Evolutionary conservation across 1,140 invertebrate species (phyloP).

Genomic region (Diplogasteroides magnus): DNA sequence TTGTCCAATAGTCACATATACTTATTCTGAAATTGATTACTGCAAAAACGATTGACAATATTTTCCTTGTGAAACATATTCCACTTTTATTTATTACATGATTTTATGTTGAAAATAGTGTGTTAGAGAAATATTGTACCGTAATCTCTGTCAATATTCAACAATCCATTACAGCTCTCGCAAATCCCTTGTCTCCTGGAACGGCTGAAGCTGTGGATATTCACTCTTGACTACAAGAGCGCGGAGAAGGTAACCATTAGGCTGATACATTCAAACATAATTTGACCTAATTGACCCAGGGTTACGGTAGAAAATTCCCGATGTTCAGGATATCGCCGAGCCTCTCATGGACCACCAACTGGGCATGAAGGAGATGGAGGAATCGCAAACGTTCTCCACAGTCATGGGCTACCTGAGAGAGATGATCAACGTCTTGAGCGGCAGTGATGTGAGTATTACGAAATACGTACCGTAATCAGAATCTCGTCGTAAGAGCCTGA

Average conservation of each 20-base stretch:
- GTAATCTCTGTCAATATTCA: background rate
- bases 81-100: no score
- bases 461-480: background rate
- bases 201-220: conserved; percentile 91
- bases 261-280: conserved; percentile 5
- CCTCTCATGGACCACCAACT: conserved; percentile 95
- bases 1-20: no score
- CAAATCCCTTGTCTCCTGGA: conserved; percentile 92
- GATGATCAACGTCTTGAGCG: conserved; percentile 95
- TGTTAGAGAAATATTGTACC: background rate
- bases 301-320: conserved; percentile 58
- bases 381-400: conserved; percentile 86
- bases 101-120: background rate
- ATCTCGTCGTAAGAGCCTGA: background rate
- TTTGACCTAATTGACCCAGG: background rate
- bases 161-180: conserved; percentile 70
- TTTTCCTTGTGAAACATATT: background rate
- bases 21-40: no score
- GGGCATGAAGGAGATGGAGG: conserved; percentile 80
- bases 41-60: no score
- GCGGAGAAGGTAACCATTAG: conserved; percentile 76
- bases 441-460: conserved; percentile 67
- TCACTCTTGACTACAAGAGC: conserved; percentile 95
- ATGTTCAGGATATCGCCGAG: conserved; percentile 78
- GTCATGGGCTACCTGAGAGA: conserved; percentile 86